phyloP scores from a whole-genome alignment of 2,113 vertebrate genomes.

The Hiodon alosoides region DNA sequence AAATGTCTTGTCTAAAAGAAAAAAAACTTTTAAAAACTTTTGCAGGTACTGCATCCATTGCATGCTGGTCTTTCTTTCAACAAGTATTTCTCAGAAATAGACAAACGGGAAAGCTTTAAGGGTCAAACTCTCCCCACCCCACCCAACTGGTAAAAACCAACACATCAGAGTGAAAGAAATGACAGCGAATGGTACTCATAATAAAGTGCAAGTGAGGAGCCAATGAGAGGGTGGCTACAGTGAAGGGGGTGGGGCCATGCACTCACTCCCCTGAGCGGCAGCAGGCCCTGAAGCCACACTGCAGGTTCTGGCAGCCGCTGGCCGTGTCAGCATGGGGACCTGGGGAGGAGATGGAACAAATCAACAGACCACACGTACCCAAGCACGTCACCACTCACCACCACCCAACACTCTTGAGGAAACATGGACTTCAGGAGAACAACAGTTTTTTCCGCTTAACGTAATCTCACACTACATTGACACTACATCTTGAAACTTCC shows the following conservation, averaged over 20 bases:
- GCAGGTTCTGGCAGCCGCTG: constrained; percentile 98
- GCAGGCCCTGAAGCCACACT: constrained; percentile 97
- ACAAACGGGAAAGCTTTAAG: background rate
- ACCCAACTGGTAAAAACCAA: constrained; percentile 38
- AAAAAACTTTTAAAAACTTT: background rate
- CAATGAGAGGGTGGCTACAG: constrained; percentile 61
- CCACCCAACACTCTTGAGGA: background rate
- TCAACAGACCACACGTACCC: background rate
- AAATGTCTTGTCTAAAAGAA: background rate
- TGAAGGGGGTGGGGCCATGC: constrained; percentile 54
- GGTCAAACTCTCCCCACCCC: constrained; percentile 17
- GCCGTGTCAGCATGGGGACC: constrained; percentile 94
- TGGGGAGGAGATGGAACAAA: constrained; percentile 61
- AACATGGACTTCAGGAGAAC: background rate
- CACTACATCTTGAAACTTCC: too few relatives aligned
- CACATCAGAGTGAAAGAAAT: constrained; percentile 38
- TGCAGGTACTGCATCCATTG: too few relatives aligned
- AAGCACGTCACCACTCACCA: background rate
- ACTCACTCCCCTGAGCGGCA: constrained; percentile 95
- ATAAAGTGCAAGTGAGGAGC: constrained; percentile 89
- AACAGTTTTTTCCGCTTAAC: too few relatives aligned
- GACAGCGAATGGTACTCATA: constrained; percentile 49
- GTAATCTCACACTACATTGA: too few relatives aligned
- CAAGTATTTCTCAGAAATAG: background rate
- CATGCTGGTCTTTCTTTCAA: background rate